These are phyloP conservation scores for Myodes glareolus DNA, from an alignment of 2,113 vertebrate species.

Conservation along the genomic window DNA sequence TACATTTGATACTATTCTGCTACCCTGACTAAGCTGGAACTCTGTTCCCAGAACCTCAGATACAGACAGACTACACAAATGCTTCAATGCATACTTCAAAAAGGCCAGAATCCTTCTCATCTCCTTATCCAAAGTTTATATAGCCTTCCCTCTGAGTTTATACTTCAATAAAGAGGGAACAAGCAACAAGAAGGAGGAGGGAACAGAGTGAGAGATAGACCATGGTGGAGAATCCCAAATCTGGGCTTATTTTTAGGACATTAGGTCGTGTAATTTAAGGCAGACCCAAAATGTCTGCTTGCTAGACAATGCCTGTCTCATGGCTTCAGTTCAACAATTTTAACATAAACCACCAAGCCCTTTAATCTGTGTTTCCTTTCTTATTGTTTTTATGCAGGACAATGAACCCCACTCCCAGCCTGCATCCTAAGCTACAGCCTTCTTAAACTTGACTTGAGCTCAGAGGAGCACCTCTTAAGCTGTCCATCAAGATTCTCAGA, in stretches of 20 bases:
- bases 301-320: conserved; percentile 78
- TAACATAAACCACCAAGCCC: conserved; percentile 80
- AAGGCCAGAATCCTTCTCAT: not conserved
- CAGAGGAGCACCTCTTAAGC: conserved; percentile 60
- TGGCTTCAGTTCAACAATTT: conserved; percentile 82
- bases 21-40: not conserved
- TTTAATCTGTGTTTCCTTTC: conserved; percentile 71
- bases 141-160: not conserved
- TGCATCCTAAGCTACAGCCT: conserved; percentile 53
- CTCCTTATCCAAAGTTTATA: not conserved
- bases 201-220: not conserved
- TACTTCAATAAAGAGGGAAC: not conserved
- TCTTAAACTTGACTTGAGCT: conserved; percentile 50
- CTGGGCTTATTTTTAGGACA: conserved; percentile 74
- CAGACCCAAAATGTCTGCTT: conserved; percentile 57
- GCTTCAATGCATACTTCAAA: not conserved
- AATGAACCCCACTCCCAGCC: conserved; percentile 69
- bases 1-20: not conserved
- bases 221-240: conserved; percentile 23
- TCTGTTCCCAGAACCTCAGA: not conserved
- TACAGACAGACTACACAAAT: not conserved
- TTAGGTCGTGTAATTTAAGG: conserved; percentile 71
- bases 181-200: no score
- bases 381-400: conserved; percentile 67
- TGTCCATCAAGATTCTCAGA: conserved; percentile 7